Conservation (phyloP, 2,797 vertebrate species). For the Macropodus opercularis region DNA sequence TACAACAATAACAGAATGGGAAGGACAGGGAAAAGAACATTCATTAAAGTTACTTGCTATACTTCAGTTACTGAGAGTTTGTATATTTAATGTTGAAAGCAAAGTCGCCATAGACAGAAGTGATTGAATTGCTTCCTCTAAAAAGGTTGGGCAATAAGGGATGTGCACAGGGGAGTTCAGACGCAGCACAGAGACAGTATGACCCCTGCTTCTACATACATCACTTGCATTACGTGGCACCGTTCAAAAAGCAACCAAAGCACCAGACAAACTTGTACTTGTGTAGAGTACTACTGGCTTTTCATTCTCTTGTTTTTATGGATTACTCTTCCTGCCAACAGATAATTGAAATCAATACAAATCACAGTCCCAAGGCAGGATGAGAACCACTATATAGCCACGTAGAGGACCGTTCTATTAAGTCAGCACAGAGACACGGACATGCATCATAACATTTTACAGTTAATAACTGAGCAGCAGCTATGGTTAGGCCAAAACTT, state of each 20-base stretch:
- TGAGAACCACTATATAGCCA: slow-evolving; percentile 26
- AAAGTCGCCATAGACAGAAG: slow-evolving; percentile 7
- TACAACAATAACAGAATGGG: neutral
- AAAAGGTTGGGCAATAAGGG: no score
- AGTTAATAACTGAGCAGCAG: no score
- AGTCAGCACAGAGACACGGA: slow-evolving; percentile 25
- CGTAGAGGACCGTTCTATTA: slow-evolving; percentile 38
- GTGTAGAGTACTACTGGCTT: slow-evolving; percentile 23
- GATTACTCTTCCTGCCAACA: slow-evolving; percentile 63
- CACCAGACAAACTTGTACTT: slow-evolving; percentile 12
- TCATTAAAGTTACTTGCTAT: accelerated
- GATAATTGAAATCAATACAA: slow-evolving; percentile 59
- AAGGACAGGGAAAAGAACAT: neutral
- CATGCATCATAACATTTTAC: no score
- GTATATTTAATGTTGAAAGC: neutral
- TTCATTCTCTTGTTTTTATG: slow-evolving; percentile 48
- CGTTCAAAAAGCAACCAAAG: slow-evolving; percentile 15
- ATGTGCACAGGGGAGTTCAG: no score
- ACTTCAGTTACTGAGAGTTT: no score
- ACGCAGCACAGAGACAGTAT: slow-evolving; percentile 21
- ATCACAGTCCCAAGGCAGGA: slow-evolving; percentile 28
- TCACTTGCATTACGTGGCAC: slow-evolving; percentile 28
- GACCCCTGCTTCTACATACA: slow-evolving; percentile 10
- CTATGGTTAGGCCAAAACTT: no score
- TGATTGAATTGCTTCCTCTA: neutral